Evolutionary conservation across 2,888 invertebrate species (phyloP).

Genomic region (Podabrus alpinus): DNA sequence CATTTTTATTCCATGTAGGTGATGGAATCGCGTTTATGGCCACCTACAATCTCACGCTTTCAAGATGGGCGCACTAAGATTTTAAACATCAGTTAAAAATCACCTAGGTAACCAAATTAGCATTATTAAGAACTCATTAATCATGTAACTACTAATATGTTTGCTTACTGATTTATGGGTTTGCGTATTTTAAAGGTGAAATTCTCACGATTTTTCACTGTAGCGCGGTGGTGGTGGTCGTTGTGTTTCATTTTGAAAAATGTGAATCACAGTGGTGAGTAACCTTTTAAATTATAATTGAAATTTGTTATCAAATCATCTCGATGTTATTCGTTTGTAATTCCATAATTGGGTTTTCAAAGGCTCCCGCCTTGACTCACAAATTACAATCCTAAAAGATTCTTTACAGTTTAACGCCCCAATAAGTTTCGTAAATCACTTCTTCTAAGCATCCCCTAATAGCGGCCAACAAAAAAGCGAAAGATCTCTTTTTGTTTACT

Average conservation of each 20-base stretch:
- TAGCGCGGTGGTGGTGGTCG: not conserved
- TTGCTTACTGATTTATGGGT: not conserved
- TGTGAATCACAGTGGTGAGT: not conserved
- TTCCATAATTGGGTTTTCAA: not conserved
- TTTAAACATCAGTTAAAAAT: slow-evolving; percentile 20
- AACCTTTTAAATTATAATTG: not conserved
- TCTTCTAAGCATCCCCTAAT: not conserved
- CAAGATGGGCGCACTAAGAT: slow-evolving; percentile 42
- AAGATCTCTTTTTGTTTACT: not conserved
- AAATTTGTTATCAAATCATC: not conserved
- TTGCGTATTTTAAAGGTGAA: not conserved
- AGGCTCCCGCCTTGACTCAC: not conserved
- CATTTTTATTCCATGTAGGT: slow-evolving; percentile 17
- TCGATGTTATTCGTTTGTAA: not conserved
- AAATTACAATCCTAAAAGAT: not conserved
- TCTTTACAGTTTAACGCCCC: not conserved
- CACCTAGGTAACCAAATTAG: slow-evolving; percentile 4
- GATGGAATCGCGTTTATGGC: slow-evolving; percentile 33
- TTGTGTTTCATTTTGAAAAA: not conserved
- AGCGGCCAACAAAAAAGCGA: not conserved
- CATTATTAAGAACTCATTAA: slow-evolving; percentile 44
- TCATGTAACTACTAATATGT: slow-evolving; percentile 31
- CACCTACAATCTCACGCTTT: slow-evolving; percentile 51
- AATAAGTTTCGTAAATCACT: not conserved
- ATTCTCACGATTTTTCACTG: not conserved